phyloP scores from a whole-genome alignment of 2,888 invertebrate genomes.

The Leptopilina myrica region DNA sequence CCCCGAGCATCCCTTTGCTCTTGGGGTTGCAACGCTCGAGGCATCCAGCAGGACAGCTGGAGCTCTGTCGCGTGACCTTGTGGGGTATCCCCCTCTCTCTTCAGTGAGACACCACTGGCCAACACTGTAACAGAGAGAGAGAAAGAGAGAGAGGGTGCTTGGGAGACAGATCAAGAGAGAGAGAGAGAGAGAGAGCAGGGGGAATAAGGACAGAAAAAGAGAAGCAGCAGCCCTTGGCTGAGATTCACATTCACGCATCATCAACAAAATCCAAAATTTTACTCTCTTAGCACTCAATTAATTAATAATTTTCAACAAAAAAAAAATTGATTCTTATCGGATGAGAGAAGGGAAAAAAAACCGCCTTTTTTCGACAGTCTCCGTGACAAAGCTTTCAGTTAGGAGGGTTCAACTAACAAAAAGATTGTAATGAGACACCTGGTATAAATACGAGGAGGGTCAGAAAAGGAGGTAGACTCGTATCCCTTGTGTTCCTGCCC shows the following conservation, averaged over 20 bases:
- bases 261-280: no score
- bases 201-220: constrained; percentile 16
- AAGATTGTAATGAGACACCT: constrained; percentile 35
- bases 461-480: constrained; percentile 29
- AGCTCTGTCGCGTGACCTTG: constrained; percentile 66
- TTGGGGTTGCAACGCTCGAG: constrained; percentile 64
- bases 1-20: constrained; percentile 62
- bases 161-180: constrained; percentile 42
- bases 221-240: no score
- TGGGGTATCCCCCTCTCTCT: constrained; percentile 69
- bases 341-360: not conserved
- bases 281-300: no score
- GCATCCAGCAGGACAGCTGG: constrained; percentile 69
- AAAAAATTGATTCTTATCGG: not conserved
- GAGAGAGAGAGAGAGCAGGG: constrained; percentile 47
- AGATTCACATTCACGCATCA: no score
- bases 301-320: no score
- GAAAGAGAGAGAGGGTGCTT: constrained; percentile 60
- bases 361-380: not conserved
- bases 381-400: constrained; percentile 30
- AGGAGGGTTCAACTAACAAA: constrained; percentile 25
- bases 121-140: constrained; percentile 72
- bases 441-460: constrained; percentile 36
- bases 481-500: constrained; percentile 33
- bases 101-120: constrained; percentile 73